Base-by-base conservation (phyloP, 2,888 invertebrate genomes). In the Chromoteleia sp. region DNA sequence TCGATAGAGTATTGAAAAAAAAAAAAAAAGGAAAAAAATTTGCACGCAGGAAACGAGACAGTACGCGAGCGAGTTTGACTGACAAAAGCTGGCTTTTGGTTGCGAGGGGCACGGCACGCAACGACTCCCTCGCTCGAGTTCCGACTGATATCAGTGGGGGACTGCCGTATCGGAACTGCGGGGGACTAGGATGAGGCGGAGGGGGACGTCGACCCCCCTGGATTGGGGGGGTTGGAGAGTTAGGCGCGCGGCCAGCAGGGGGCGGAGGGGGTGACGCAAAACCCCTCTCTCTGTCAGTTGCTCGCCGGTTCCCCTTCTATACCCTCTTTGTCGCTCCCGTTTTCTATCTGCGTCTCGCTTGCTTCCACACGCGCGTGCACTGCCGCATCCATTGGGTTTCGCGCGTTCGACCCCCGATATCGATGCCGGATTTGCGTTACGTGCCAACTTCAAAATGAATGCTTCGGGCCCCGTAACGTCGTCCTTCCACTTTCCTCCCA, bases 121-220 rank as follows among this genome's bases (percentile, higher is more conserved):
- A 83, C 85, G 86, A 87, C 90, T 89, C 90, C 90, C 90, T 90
- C 88, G 89, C 86, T 84, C 87, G 87, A 88, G 87, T 87, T 87
- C 87, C 89, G 90, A 90, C 89, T 89, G 90, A 89, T 90, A 89
- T 90, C 89, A 90, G 88, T 88, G 88, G 90, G 88, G 90, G 87
- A 87, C 86, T 82, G 70, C 86, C 70, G 78, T 78, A 79, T 67
- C 79, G 73, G 67, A 86, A 86, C 88, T 87, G 85, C 87, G 89
- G 85, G 85, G 85, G 85, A 83, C 84, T 83, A 82, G 85, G 84
- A 83, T 83, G 86, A 85, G 84, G 83, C 83, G 79, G 85, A 71
- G 81, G 82, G 82, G 87, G 86, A 86, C 74, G 82, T 71, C 83
- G 85, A 88, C 88, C 89, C 89, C 89, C 89, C 88, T 88, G 88